Base-by-base conservation (phyloP, 1,140 invertebrate species). In the Drosophila bipectinata region DNA sequence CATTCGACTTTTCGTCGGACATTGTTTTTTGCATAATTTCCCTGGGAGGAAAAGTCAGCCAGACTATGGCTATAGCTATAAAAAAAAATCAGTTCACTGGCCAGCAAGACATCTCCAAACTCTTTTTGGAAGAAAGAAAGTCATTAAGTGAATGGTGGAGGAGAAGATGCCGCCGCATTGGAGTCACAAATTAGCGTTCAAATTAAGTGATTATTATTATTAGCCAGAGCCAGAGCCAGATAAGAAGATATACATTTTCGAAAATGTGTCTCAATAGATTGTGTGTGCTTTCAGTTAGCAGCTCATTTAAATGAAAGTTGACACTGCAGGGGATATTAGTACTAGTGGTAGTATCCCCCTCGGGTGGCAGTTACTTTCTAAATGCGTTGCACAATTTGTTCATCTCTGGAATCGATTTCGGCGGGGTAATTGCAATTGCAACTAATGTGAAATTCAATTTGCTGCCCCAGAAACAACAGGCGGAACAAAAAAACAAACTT, bases 201-300 rank as follows among this genome's bases (percentile, higher is more conserved):
- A 88, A 87, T 87, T 87, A 87, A 87, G 82, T 88, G 83, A 87
- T 87, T 87, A 88, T 87, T 81, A 83, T 87, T 85, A 84, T 83
- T 67, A 75, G 53, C 26, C 24, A 21, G 21, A 21, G 57, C 21
- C 21, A 21, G 21, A 21, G 21, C 21, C 21, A 21, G 2, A 21
- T 41, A 21, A 60, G 56, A 56, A 44, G 15, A 8, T 15, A 15
- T 63, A 67, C 41, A 44, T 76, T 75, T 57, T 37, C 51, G n/a
- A 57, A 66, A 66, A 62, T 77, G 64, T 77, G 56, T 63, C 58
- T 79, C 77, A 80, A 80, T 80, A 57, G 55, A 55, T 56, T 47
- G 37, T 66, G 32, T 79, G 32, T 56, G 58, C 63, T 57, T 58
- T 75, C 32, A 30, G 71, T 82, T 82, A 72, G 80, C 77, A 55